These are phyloP conservation scores for Byasa hedistus DNA, from an alignment of 2,888 invertebrate genomes.

Conservation along the genomic window DNA sequence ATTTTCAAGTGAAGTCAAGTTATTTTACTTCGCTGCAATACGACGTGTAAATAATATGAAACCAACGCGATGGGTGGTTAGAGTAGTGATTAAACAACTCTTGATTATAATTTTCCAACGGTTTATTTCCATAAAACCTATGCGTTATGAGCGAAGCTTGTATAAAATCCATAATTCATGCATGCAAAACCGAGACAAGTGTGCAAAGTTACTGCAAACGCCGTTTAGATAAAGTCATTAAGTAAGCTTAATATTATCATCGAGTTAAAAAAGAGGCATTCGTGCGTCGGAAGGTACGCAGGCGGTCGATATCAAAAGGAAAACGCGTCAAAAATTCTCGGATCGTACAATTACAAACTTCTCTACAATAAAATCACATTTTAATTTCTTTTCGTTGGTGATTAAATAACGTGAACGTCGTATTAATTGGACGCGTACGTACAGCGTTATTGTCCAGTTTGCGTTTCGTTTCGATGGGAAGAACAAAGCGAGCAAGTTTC, in stretches of 20 bases:
- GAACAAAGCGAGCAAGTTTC: constrained; percentile 27
- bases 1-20: background rate
- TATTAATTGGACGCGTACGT: constrained; percentile 56
- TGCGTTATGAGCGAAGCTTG: constrained; percentile 51
- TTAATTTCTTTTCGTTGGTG: constrained; percentile 63
- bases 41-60: constrained; percentile 8
- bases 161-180: constrained; percentile 60
- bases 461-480: constrained; percentile 27
- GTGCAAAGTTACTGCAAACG: constrained; percentile 29
- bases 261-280: constrained; percentile 33
- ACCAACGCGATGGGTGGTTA: constrained; percentile 54
- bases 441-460: constrained; percentile 26
- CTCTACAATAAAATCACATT: constrained; percentile 65
- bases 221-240: constrained; percentile 58
- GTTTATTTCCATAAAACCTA: constrained; percentile 61
- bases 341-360: constrained; percentile 56
- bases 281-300: constrained; percentile 30
- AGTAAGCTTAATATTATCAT: constrained; percentile 48
- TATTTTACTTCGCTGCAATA: constrained; percentile 12
- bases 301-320: constrained; percentile 54
- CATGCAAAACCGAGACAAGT: constrained; percentile 30
- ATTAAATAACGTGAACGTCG: constrained; percentile 63
- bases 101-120: constrained; percentile 51
- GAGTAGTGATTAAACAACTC: constrained; percentile 51
- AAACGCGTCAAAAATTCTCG: constrained; percentile 52